A percentile compares a stretch with the other conserved stretches of the same genome.
These are phyloP conservation scores for Leucania comma DNA, from an alignment of 2,888 invertebrate genomes.

Conservation along the genomic window DNA sequence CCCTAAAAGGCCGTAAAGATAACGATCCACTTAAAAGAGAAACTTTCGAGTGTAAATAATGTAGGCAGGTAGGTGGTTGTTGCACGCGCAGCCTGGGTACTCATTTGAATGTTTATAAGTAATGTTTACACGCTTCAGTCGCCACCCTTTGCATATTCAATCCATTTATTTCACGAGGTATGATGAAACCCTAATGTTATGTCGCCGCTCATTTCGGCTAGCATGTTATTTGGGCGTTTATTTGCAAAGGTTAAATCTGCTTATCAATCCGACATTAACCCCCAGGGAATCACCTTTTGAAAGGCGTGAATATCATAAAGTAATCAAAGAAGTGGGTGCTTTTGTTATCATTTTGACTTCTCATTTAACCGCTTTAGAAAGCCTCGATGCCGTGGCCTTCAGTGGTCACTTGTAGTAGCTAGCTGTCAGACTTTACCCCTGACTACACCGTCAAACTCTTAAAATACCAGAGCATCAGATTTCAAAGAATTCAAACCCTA, in stretches of 20 bases:
- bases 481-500: neutral
- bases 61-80: conserved; percentile 37
- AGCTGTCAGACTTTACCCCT: neutral
- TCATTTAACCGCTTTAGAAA: neutral
- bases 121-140: conserved; percentile 44
- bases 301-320: neutral
- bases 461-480: neutral
- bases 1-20: conserved; percentile 37
- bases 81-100: conserved; percentile 32
- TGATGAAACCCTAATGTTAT: conserved; percentile 45
- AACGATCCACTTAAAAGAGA: conserved; percentile 38
- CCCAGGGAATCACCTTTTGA: conserved; percentile 7
- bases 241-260: conserved; percentile 3
- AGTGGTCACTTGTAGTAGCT: neutral
- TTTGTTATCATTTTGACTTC: neutral
- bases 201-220: conserved; percentile 14
- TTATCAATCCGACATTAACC: neutral
- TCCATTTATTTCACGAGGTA: conserved; percentile 50
- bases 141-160: conserved; percentile 55
- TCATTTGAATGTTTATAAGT: conserved; percentile 47
- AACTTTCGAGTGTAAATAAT: conserved; percentile 53
- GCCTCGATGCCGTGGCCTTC: neutral
- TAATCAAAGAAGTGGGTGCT: neutral
- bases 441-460: neutral
- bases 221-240: conserved; percentile 4